Evolutionary conservation across 92 coral and sea anemone species (phyloP), one percentile per base, ranked within the genome.

Genomic region (Muricea muricata): DNA sequence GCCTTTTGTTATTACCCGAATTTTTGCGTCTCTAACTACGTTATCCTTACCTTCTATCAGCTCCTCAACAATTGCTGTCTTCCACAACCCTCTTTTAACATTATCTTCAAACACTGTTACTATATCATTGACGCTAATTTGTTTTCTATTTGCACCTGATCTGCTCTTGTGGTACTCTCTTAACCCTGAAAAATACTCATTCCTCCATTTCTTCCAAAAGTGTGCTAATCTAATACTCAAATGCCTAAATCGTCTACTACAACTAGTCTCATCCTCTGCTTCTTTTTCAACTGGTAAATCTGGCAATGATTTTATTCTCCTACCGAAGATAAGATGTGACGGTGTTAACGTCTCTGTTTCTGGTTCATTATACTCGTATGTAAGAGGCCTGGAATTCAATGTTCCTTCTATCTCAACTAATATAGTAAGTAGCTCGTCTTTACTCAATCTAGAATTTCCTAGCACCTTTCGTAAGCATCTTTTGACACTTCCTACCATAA

Each of bases 281-380:
- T 84, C n/a, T n/a, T n/a, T 89, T 58, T 87, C 86, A 0, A 41
- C 39, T 29, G 80, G 78, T 21, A 31, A 83, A 9, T 82, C 82
- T 74, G 90, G 87, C 0, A 87, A 40, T n/a, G n/a, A n/a, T n/a
- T n/a, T n/a, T n/a, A n/a, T n/a, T n/a, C 89, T 37, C 26, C 89
- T 81, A 45, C 86, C 86, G 29, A 61, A 65, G 10, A 66, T 31
- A 4, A 81, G 60, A 11, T 81, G 78, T 65, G 86, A 81, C 12
- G 86, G 78, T 24, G 65, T 81, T 12, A 81, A 60, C 1, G 67
- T 73, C 23, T 81, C 85, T n/a, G 65, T 32, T 56, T 63, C 57
- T 41, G 67, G 39, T 41, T 81, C 86, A 31, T 74, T 67, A 56
- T 82, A 8, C 23, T 82, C 78, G 52, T 82, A 82, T 4, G 86